Percentiles rank a stretch among this genome's conserved stretches.
Conservation (phyloP, 2,797 vertebrate genomes). For the Antennarius maculatus region DNA sequence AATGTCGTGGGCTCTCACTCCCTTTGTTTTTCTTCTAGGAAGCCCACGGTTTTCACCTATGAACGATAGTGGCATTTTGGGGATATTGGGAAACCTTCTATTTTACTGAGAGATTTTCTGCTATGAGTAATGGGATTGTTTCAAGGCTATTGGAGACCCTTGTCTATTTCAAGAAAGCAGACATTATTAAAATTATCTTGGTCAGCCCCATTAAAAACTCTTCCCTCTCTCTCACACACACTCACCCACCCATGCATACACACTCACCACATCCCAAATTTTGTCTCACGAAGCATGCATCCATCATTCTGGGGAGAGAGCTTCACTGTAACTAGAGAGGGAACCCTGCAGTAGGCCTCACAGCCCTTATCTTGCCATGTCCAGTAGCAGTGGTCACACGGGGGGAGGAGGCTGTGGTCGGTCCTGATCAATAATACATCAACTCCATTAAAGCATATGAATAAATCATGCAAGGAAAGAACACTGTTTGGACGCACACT, state of each 20-base stretch:
- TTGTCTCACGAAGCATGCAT: conserved; percentile 47
- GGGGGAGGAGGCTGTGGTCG: conserved; percentile 67
- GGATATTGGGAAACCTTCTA: conserved; percentile 22
- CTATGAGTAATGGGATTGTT: conserved; percentile 59
- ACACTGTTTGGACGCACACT: conserved; percentile 30
- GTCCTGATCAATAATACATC: conserved; percentile 80
- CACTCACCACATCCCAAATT: conserved; percentile 12
- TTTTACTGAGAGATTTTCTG: conserved; percentile 37
- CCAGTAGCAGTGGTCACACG: conserved; percentile 56
- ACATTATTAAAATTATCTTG: conserved; percentile 69
- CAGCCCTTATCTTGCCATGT: conserved; percentile 34
- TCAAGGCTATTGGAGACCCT: conserved; percentile 42
- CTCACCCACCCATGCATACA: no score
- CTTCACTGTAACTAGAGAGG: conserved; percentile 8
- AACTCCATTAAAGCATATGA: conserved; percentile 78
- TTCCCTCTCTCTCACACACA: conserved; percentile 38
- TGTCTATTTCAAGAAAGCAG: conserved; percentile 53
- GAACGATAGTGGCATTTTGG: conserved; percentile 57
- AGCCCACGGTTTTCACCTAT: conserved; percentile 46
- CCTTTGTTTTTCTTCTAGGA: conserved; percentile 22
- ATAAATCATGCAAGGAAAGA: conserved; percentile 75
- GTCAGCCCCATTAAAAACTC: conserved; percentile 42
- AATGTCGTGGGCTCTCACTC: conserved; percentile 17
- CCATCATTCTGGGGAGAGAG: conserved; percentile 41
- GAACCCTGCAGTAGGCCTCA: conserved; percentile 7